Evolutionary conservation across 2,888 invertebrate genomes (phyloP), one percentile per base, ranked within the genome.

Genomic region (Drosophila meridionalis): DNA sequence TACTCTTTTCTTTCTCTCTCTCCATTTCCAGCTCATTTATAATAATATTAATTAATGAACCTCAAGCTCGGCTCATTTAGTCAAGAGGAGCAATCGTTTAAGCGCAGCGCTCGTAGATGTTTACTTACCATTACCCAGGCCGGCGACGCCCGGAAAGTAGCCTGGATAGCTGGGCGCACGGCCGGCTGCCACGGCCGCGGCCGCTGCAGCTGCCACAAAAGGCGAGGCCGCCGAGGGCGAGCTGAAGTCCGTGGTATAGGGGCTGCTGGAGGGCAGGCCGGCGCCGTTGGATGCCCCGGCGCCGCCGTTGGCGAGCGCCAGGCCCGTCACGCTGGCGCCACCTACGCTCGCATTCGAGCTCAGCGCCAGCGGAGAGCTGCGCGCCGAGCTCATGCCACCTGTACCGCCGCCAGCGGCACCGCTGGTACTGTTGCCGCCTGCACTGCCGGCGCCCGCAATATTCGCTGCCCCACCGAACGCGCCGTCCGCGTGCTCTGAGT

Each of bases 141-240:
- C 78, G 56, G 89, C 87, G 12, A 92, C 91, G 60, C 91, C 90
- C 12, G 93, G 92, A 73, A 93, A 93, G 70, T 93, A 93, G 53
- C 91, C 89, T 36, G 93, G 92, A 83, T 93, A 93, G 78, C 92
- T 91, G 69, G 87, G 87, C 28, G 89, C 87, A 52, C 87, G 80
- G 57, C 87, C 87, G 30, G 87, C 87, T 40, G 90, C 90, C 36
- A 89, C 91, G 5, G 88, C 92, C 9, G 90, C 91, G 28, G 91
- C 91, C 36, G 92, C 91, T n/a, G 92, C 91, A n/a, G 90, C 90
- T 48, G 92, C 90, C 45, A 88, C 91, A 66, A 93, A 92, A 11
- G 93, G 92, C 42, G 93, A 92, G 45, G 93, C 92, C 38, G 92
- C 90, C 69, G 91, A 86, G 14, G 93, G 92, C n/a, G 93, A 92